Evolutionary conservation across 2,888 invertebrate genomes (phyloP), one percentile per base, ranked within the genome.

Genomic region (Tanypteryx hageni): DNA sequence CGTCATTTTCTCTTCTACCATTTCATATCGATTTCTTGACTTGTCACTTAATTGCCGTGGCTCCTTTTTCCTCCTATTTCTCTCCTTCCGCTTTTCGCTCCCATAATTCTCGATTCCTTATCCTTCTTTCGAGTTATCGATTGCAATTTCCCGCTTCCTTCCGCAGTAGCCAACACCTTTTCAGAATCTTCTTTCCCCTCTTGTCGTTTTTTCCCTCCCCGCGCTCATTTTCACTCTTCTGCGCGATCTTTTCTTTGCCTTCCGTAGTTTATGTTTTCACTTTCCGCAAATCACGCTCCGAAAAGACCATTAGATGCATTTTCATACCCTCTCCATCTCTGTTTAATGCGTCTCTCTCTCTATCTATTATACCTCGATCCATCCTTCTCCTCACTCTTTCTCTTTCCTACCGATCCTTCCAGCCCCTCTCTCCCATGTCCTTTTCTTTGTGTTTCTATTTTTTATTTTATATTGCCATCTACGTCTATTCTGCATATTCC

Each of bases 161-260:
- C 76, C 76, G 76, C 76, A 76, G 76, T 76, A 27, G 76, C 76
- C 76, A 76, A 27, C 76, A 76, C 76, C 76, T 16, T 64, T n/a
- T 64, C 64, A 8, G 18, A 9, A 64, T 64, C 16, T 16, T 18
- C 68, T 68, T 68, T 18, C 68, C 22, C 68, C 68, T 68, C 68
- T 76, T 27, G 3, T 27, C 27, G 10, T 76, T 76, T 11, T 7
- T 76, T 44, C 44, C 44, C 44, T 44, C 44, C 5, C 4, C 27
- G 13, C 27, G 11, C 13, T 76, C 14, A 76, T 27, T 76, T 76
- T 5, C 13, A 76, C 76, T 76, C 22, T 1, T 7, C 18, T 61
- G 61, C 11, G 22, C 27, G 22, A 0, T 27, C 76, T 76, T 22
- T 76, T 22, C 76, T n/a, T 64, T 76, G 9, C 76, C 27, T 76